Base-by-base conservation (phyloP, 2,113 vertebrate species). In the Delphinapterus leucas region DNA sequence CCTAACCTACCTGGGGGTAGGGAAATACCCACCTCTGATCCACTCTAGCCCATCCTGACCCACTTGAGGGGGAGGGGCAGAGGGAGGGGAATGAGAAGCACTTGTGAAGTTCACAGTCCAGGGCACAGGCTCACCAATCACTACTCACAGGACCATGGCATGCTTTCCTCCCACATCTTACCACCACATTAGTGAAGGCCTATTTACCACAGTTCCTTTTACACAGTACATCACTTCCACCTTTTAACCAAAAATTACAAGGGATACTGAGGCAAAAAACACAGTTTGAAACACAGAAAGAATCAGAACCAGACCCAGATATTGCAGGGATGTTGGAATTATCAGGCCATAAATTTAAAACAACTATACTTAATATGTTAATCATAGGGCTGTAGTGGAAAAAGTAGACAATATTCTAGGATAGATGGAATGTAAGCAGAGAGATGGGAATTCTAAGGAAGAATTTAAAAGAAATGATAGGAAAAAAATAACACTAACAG, bases 181-280 rank as follows among this genome's bases (percentile, higher is more conserved):
- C 3, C 21, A 60, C 13, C 36, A 33, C 15, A 44, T 53, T 49
- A 25, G 25, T 65, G 58, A 80, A 38, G 80, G 1, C 20, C 13
- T 61, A 60, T 67, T 80, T 53, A n/a, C 25, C 20, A 9, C 20
- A 71, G 11, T 25, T 84, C 12, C 2, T 74, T 67, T 67, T 31
- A 67, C 1, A 36, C 12, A 55, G 2, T 6, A 21, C 13, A 60
- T 44, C 31, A 67, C 0, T 2, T 33, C 25, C 1, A 18, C 4
- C 26, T 86, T 84, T 53, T 25, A 21, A 76, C 17, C 36, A 60
- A 60, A 76, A 53, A 82, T n/a, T 11, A 25, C 47, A 73, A 80
- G 47, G 17, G 5, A 25, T 68, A 65, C 9, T 25, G 65, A 25
- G 7, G 18, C 25, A 70, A 41, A 76, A 44, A 31, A 28, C 12